These are phyloP conservation scores for Egretta garzetta DNA, from an alignment of 2,113 vertebrate genomes.

Conservation along the genomic window DNA sequence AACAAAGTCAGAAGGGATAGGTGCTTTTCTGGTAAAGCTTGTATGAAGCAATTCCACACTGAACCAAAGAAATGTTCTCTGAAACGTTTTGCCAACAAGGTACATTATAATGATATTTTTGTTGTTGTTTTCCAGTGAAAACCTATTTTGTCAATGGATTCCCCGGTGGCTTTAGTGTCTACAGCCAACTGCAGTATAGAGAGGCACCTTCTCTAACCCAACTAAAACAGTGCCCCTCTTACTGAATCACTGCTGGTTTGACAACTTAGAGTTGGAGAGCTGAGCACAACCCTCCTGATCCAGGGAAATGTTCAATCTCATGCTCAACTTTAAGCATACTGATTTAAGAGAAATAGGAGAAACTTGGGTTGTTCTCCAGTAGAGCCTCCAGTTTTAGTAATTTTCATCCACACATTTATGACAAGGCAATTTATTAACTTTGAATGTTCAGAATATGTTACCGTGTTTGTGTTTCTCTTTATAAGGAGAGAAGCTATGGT, in stretches of 20 bases:
- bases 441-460: neutral
- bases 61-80: neutral
- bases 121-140: neutral
- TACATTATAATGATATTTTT: neutral
- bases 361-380: neutral
- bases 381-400: neutral
- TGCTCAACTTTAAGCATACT: neutral
- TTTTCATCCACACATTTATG: neutral
- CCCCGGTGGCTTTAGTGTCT: neutral
- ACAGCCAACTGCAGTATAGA: neutral
- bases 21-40: neutral
- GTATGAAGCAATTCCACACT: neutral
- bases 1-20: neutral
- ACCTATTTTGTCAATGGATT: neutral
- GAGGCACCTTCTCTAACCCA: neutral
- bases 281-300: neutral
- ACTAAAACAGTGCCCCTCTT: neutral
- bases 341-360: neutral
- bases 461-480: neutral
- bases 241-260: neutral
- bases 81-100: neutral
- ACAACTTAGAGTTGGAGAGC: neutral
- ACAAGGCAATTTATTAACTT: neutral
- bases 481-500: neutral
- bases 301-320: neutral